Evolutionary conservation across 2,113 vertebrate genomes (phyloP).

Genomic region (Rhombomys opimus): DNA sequence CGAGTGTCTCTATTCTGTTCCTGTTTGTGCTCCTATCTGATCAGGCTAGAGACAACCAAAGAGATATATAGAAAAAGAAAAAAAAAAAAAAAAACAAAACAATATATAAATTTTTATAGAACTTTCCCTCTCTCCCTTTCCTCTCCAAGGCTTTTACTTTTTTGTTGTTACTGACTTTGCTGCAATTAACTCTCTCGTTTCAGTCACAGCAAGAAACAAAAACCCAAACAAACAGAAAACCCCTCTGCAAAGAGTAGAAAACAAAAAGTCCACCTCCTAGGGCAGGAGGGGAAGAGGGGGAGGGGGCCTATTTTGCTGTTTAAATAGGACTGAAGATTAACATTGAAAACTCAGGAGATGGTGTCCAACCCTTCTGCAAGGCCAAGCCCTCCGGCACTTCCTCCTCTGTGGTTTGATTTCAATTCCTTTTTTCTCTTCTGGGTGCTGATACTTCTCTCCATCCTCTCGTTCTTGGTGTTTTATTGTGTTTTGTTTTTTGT

Average conservation of each 20-base stretch:
- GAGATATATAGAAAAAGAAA: constrained; percentile 63
- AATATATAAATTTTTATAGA: constrained; percentile 82
- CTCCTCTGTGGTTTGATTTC: constrained; percentile 74
- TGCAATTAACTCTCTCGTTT: constrained; percentile 77
- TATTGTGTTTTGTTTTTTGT: constrained; percentile 82
- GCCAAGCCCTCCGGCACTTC: constrained; percentile 83
- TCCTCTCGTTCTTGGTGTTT: constrained; percentile 88
- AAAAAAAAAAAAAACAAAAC: neutral
- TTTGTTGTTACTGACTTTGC: constrained; percentile 83
- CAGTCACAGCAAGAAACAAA: constrained; percentile 86
- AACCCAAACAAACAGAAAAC: constrained; percentile 90
- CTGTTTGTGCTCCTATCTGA: constrained; percentile 81
- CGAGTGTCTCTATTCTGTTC: constrained; percentile 71
- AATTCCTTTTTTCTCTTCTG: constrained; percentile 85
- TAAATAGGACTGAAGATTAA: constrained; percentile 94
- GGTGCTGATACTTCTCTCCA: constrained; percentile 88
- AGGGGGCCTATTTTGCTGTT: constrained; percentile 71
- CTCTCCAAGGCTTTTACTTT: constrained; percentile 80
- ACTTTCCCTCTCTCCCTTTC: constrained; percentile 78
- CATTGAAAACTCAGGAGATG: constrained; percentile 92
- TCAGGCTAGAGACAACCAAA: constrained; percentile 82
- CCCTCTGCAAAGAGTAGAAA: constrained; percentile 95
- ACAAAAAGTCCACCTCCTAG: constrained; percentile 90
- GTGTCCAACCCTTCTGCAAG: constrained; percentile 88
- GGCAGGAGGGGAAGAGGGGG: neutral